Conservation (phyloP, 2,888 invertebrate species). For the Atrina japonica region DNA sequence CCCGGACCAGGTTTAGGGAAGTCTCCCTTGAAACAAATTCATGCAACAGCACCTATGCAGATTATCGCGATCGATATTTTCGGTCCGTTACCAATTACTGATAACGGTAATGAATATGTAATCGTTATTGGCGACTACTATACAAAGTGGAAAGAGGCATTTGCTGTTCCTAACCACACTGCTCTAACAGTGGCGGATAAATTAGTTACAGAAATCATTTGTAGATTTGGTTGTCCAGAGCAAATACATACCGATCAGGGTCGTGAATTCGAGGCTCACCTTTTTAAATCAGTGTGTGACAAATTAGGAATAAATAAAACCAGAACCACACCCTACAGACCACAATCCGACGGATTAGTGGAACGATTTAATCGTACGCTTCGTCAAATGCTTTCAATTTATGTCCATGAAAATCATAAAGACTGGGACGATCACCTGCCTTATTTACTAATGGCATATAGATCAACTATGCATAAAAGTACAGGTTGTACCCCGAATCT, state of each 20-base stretch:
- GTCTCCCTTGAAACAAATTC: slow-evolving; percentile 14
- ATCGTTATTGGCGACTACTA: slow-evolving; percentile 41
- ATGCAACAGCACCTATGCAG: slow-evolving; percentile 15
- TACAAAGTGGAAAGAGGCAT: slow-evolving; percentile 45
- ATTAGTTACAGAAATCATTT: slow-evolving; percentile 34
- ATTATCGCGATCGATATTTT: slow-evolving; percentile 29
- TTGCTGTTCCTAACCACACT: slow-evolving; percentile 38
- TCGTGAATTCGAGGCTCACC: slow-evolving; percentile 27
- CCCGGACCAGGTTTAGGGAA: slow-evolving; percentile 22
- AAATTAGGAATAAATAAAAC: slow-evolving; percentile 26
- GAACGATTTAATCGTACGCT: too few species aligned
- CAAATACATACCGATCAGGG: slow-evolving; percentile 33
- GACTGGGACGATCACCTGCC: neutral
- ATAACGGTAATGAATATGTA: slow-evolving; percentile 23
- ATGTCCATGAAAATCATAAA: slow-evolving; percentile 14
- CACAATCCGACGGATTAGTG: too few species aligned
- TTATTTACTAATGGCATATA: neutral
- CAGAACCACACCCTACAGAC: too few species aligned
- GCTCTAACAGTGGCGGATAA: slow-evolving; percentile 44
- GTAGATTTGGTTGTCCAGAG: slow-evolving; percentile 30
- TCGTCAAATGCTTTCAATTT: slow-evolving; percentile 23
- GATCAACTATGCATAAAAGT: neutral
- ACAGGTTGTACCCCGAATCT: neutral
- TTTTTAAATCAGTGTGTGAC: slow-evolving; percentile 24
- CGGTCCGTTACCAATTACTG: slow-evolving; percentile 12